phyloP scores from a whole-genome alignment of 2,888 invertebrate species.

The Drosophila phalerata region DNA sequence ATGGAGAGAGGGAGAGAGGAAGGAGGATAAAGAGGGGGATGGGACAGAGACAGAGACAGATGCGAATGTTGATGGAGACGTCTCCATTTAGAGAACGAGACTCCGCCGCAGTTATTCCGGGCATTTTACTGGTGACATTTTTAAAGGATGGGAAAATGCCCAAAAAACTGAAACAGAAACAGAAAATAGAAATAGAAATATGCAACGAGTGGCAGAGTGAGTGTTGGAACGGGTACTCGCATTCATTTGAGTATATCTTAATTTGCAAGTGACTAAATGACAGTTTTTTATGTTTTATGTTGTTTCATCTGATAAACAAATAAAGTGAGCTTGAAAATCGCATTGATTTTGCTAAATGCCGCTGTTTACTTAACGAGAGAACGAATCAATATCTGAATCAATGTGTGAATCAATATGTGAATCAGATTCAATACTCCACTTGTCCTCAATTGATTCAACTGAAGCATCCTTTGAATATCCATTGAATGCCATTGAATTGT shows the following conservation, averaged over 20 bases:
- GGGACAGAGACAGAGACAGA: constrained; percentile 20
- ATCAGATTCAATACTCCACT: constrained; percentile 19
- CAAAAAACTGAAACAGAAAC: neutral
- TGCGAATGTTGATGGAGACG: constrained; percentile 45
- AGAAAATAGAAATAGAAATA: constrained; percentile 14
- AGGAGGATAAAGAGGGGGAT: too few relatives aligned
- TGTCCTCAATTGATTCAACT: constrained; percentile 48
- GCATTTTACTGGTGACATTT: constrained; percentile 38
- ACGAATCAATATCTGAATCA: constrained; percentile 23
- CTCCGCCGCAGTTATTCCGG: constrained; percentile 42
- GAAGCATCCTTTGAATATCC: constrained; percentile 47
- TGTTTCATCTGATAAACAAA: constrained; percentile 50
- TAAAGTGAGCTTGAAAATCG: constrained; percentile 21
- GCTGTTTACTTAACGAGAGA: constrained; percentile 43
- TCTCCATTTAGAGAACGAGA: constrained; percentile 56
- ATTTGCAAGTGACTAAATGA: constrained; percentile 64
- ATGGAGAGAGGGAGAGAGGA: neutral
- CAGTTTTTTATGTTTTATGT: constrained; percentile 55
- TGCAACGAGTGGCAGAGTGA: constrained; percentile 1
- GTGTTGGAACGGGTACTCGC: constrained; percentile 2
- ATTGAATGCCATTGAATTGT: constrained; percentile 27
- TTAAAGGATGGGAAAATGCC: neutral
- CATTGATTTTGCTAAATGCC: constrained; percentile 68
- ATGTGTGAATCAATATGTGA: neutral
- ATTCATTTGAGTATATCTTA: constrained; percentile 33